Base-by-base conservation (phyloP, 1,140 invertebrate genomes). In the Drosophila jambulina region DNA sequence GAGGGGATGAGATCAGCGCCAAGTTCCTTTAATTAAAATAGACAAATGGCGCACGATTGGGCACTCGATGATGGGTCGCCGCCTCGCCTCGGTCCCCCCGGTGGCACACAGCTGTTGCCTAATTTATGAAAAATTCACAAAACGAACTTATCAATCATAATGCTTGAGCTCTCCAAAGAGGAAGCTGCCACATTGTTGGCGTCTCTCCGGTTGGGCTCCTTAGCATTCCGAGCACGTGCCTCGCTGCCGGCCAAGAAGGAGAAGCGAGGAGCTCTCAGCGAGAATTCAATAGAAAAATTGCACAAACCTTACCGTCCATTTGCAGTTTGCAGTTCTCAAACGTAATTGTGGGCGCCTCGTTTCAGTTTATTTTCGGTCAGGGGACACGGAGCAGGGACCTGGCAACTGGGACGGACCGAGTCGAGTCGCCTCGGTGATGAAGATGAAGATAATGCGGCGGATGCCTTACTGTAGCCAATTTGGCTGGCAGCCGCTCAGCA, bases 51-150 rank as follows among this genome's bases (percentile, higher is more conserved):
- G 84, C 84, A 88, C 84, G 84, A 88, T 88, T 88, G 84, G 75
- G 77, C 84, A 88, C 76, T 83, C 80, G 75, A 68, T 86, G 83
- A 78, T 80, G 48, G 72, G 54, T 51, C 51, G 54, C 17, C 40
- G 15, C 21, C 42, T 59, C 40, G 40, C 13, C 38, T 13, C 65
- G 19, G 4, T 36, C 27, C 27, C 34, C 12, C 23, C 13, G 17
- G 21, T 19, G 58, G 25, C 67, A 42, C 67, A 63, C 84, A 84
- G 80, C 80, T 80, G 85, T 64, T 77, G 75, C 80, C 85, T 88
- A 88, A 88, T 90, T 88, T 88, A 88, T 88, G 85, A 88, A 88
- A 88, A 88, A 88, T 88, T 88, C 84, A 84, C 84, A 88, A 84
- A 88, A 84, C 85, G 84, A 88, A 88, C 84, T 88, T 88, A 88